Evolutionary conservation across 1,140 invertebrate genomes (phyloP).

Genomic region (Drosophila tsacasi): DNA sequence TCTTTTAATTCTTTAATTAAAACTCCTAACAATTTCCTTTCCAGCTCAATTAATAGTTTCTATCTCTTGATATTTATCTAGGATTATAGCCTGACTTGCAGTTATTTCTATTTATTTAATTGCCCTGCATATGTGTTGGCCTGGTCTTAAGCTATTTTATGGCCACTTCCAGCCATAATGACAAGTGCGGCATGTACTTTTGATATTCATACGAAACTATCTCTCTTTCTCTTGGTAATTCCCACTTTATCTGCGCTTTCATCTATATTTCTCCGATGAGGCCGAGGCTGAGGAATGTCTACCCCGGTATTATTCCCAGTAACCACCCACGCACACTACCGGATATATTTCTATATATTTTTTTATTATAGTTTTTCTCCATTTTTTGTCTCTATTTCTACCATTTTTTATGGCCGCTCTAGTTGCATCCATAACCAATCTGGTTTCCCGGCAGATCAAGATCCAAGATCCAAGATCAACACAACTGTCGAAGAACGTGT

Average conservation of each 20-base stretch:
- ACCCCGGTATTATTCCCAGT: not conserved
- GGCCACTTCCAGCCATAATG: slow-evolving; percentile 3
- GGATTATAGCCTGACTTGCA: not conserved
- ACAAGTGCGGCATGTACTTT: slow-evolving; percentile 8
- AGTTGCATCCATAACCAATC: slow-evolving; percentile 41
- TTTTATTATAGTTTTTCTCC: not conserved
- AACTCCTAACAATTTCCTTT: not conserved
- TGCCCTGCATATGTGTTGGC: not conserved
- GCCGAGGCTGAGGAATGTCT: slow-evolving; percentile 1
- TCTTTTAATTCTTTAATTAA: no score
- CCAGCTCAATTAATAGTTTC: not conserved
- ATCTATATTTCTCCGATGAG: slow-evolving; percentile 17
- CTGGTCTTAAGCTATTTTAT: not conserved
- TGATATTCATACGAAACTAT: slow-evolving; percentile 5
- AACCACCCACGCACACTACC: not conserved
- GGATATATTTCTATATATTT: not conserved
- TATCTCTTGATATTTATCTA: not conserved
- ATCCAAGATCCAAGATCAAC: slow-evolving; percentile 33
- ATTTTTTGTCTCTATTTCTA: not conserved
- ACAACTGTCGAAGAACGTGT: slow-evolving; percentile 61
- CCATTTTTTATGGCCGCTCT: slow-evolving; percentile 24
- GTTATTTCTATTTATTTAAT: slow-evolving; percentile 2
- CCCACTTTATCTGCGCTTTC: slow-evolving; percentile 25
- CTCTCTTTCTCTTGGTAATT: slow-evolving; percentile 1
- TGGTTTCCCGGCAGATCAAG: slow-evolving; percentile 21